These are phyloP conservation scores for Allygus modestus DNA, from an alignment of 2,888 invertebrate species.

Conservation along the genomic window DNA sequence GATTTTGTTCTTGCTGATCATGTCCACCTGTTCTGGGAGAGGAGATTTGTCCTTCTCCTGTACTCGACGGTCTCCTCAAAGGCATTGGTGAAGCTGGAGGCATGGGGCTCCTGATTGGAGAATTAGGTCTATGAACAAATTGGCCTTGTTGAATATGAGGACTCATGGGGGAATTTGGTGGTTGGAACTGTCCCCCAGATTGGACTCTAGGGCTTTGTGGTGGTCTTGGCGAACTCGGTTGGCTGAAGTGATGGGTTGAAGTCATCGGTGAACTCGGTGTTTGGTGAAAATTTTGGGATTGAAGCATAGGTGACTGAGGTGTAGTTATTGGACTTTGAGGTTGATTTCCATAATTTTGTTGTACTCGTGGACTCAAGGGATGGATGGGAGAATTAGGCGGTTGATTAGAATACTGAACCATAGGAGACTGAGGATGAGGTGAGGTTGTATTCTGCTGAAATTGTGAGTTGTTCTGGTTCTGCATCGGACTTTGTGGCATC, in stretches of 20 bases:
- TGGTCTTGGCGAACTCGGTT: slow-evolving; percentile 72
- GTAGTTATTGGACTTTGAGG: slow-evolving; percentile 49
- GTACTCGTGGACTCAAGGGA: slow-evolving; percentile 67
- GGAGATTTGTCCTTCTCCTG: slow-evolving; percentile 79
- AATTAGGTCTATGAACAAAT: slow-evolving; percentile 71
- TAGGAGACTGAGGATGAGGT: slow-evolving; percentile 72
- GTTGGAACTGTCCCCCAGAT: slow-evolving; percentile 70
- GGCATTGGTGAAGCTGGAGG: slow-evolving; percentile 77
- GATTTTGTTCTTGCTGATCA: slow-evolving; percentile 68
- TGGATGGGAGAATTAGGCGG: slow-evolving; percentile 78
- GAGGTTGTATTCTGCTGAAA: slow-evolving; percentile 64
- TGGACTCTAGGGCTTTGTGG: slow-evolving; percentile 75
- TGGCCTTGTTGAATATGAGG: slow-evolving; percentile 69
- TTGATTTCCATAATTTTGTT: slow-evolving; percentile 56
- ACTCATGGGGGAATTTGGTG: slow-evolving; percentile 74
- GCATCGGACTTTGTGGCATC: slow-evolving; percentile 68
- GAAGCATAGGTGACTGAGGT: slow-evolving; percentile 60
- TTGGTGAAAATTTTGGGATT: slow-evolving; percentile 65
- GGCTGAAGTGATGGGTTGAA: slow-evolving; percentile 72
- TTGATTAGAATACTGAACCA: slow-evolving; percentile 73
- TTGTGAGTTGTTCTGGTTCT: slow-evolving; percentile 63
- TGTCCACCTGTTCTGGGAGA: slow-evolving; percentile 72
- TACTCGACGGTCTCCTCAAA: slow-evolving; percentile 77
- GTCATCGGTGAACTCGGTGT: slow-evolving; percentile 75
- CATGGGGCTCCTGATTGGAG: slow-evolving; percentile 76